Conservation (phyloP, 2,888 invertebrate genomes). For the Stictocephala bisonia region DNA sequence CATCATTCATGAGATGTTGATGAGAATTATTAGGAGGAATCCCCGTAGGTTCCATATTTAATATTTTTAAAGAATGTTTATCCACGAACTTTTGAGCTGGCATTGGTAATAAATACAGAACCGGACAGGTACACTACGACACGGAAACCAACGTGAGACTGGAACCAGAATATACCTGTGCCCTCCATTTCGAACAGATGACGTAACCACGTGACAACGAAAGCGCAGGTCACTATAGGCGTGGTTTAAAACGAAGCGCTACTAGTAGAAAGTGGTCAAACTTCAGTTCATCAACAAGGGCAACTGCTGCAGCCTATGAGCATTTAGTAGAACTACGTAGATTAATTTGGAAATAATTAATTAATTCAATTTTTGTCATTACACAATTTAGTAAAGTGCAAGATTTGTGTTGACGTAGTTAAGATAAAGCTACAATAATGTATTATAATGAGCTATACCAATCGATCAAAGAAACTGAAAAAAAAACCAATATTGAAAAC, state of each 20-base stretch:
- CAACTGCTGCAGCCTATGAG: background rate
- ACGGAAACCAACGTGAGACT: slow-evolving; percentile 46
- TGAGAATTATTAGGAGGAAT: slow-evolving; percentile 73
- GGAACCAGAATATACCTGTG: slow-evolving; percentile 48
- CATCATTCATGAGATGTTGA: slow-evolving; percentile 70
- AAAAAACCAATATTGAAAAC: no score
- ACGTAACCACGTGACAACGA: slow-evolving; percentile 48
- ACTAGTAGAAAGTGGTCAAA: background rate
- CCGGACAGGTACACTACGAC: slow-evolving; percentile 40
- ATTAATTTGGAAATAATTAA: no score
- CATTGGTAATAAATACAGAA: slow-evolving; percentile 50
- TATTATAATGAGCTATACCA: no score
- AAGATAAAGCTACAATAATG: no score
- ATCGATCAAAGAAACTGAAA: no score
- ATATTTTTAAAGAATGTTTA: slow-evolving; percentile 57
- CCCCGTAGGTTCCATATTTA: slow-evolving; percentile 70
- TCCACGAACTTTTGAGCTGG: slow-evolving; percentile 59
- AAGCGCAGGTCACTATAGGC: slow-evolving; percentile 46
- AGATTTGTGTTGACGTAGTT: no score
- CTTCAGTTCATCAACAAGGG: background rate
- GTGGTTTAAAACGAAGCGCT: slow-evolving; percentile 19
- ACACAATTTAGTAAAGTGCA: no score
- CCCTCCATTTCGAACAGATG: slow-evolving; percentile 52
- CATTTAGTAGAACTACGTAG: background rate
- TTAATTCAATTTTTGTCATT: no score